phyloP scores from a whole-genome alignment of 2,888 invertebrate species.

The Acrocera orbiculus region DNA sequence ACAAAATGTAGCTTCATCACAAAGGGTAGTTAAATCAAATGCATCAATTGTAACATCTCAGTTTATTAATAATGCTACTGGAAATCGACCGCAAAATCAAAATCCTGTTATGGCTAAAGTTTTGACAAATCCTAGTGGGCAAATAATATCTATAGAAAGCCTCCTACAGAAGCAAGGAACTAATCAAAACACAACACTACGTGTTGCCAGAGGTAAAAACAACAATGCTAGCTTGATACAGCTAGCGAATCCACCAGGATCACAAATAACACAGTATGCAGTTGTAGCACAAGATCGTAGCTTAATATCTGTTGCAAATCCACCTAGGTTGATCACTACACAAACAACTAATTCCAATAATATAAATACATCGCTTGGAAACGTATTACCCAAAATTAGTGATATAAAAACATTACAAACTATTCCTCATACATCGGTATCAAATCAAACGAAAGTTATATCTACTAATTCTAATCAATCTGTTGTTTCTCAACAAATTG shows the following conservation, averaged over 20 bases:
- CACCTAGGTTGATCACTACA: slow-evolving; percentile 20
- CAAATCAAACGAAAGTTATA: slow-evolving; percentile 12
- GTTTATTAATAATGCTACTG: slow-evolving; percentile 8
- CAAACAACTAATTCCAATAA: slow-evolving; percentile 11
- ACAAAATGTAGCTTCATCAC: slow-evolving; percentile 1
- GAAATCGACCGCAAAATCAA: slow-evolving; percentile 11
- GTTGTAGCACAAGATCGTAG: slow-evolving; percentile 35
- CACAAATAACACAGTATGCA: slow-evolving; percentile 31
- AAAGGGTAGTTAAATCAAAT: slow-evolving; percentile 15
- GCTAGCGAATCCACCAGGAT: slow-evolving; percentile 25
- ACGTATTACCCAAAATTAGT: background rate
- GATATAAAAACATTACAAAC: slow-evolving; percentile 1
- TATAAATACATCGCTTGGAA: slow-evolving; percentile 7
- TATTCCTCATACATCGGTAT: background rate
- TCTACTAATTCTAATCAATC: slow-evolving; percentile 18
- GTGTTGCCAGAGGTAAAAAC: slow-evolving; percentile 32
- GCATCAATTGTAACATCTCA: slow-evolving; percentile 8
- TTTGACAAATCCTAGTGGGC: slow-evolving; percentile 44
- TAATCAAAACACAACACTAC: slow-evolving; percentile 28
- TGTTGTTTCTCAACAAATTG: slow-evolving; percentile 26
- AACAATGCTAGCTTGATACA: slow-evolving; percentile 36
- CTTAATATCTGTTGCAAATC: slow-evolving; percentile 24
- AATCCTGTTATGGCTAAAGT: slow-evolving; percentile 51
- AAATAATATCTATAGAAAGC: slow-evolving; percentile 27
- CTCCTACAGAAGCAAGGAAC: slow-evolving; percentile 21